phyloP scores from a whole-genome alignment of 2,888 invertebrate species.

The Mimachlamys varia region DNA sequence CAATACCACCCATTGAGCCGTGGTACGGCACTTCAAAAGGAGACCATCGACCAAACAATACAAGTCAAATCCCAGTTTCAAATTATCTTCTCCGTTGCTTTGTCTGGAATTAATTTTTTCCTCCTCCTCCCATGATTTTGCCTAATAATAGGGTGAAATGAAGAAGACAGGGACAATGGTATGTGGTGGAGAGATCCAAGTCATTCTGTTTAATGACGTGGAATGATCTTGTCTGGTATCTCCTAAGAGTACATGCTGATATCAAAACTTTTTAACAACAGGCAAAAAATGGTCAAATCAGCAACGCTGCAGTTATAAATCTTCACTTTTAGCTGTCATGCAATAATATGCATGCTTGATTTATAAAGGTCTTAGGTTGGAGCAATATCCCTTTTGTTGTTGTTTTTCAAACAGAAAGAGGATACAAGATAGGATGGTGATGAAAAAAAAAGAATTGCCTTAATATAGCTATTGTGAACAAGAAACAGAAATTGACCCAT shows the following conservation, averaged over 20 bases:
- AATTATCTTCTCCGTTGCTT: constrained; percentile 1
- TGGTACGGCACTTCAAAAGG: neutral
- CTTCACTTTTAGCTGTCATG: neutral
- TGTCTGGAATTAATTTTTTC: neutral
- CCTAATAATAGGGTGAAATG: neutral
- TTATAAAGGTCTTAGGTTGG: neutral
- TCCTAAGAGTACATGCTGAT: neutral
- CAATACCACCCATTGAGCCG: neutral
- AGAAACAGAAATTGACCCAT: no score
- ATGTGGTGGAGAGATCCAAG: neutral
- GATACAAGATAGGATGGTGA: no score
- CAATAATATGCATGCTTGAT: neutral
- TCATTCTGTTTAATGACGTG: neutral
- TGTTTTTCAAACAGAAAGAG: no score
- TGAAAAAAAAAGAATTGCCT: no score
- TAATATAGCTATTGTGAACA: no score
- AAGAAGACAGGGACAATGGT: neutral
- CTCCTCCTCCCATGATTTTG: neutral
- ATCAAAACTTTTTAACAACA: neutral
- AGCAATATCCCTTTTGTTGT: no score
- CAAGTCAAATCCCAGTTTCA: neutral
- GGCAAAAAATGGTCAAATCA: neutral
- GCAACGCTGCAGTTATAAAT: neutral
- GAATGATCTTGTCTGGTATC: neutral
- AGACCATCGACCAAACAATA: neutral